Conservation (phyloP, 2,113 vertebrate species). For the Melanerpes aurifrons region DNA sequence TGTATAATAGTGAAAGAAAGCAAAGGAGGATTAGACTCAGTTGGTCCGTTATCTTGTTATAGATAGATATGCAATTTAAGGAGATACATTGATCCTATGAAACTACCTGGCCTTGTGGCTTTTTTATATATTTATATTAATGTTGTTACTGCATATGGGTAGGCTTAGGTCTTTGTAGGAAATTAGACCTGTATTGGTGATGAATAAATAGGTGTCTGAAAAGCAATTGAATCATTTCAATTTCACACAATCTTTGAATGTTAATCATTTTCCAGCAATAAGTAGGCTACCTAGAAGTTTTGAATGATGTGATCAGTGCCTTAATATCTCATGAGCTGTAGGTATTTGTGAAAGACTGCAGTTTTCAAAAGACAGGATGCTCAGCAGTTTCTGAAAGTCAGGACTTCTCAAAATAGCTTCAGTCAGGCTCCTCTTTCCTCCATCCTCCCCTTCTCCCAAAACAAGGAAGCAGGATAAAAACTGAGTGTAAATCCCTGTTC, state of each 20-base stretch:
- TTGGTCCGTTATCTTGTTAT: not conserved
- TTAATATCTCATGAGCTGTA: not conserved
- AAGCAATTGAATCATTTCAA: not conserved
- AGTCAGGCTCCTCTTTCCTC: not conserved
- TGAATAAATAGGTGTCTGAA: not conserved
- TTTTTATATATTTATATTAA: not conserved
- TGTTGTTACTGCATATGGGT: not conserved
- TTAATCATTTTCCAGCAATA: not conserved
- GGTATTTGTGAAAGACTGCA: not conserved
- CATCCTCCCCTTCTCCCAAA: no score
- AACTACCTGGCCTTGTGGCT: not conserved
- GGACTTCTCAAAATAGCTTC: not conserved
- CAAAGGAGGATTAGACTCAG: conserved; percentile 25
- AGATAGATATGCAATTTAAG: not conserved
- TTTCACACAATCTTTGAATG: not conserved
- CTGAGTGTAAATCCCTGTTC: not conserved
- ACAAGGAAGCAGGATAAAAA: not conserved
- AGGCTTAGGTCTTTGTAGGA: not conserved
- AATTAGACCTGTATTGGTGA: not conserved
- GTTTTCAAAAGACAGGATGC: not conserved
- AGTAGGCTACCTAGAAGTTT: not conserved
- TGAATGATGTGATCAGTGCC: not conserved
- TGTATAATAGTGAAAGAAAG: conserved; percentile 58
- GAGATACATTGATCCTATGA: not conserved
- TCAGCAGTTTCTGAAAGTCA: not conserved